phyloP scores from a whole-genome alignment of 1,140 invertebrate species.

The Pseudoatta argentina region DNA sequence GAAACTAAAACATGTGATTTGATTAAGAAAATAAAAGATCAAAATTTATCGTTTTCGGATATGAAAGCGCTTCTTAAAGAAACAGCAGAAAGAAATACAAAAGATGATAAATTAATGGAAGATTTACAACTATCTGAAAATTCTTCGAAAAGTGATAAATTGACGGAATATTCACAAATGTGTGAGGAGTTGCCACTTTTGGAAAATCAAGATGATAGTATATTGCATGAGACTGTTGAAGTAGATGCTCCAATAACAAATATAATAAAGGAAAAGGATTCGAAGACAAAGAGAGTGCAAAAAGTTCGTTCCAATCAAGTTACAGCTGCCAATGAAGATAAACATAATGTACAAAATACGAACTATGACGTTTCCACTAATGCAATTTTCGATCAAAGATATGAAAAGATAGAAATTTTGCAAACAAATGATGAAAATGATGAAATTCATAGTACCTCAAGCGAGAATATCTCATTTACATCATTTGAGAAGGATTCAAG shows the following conservation, averaged over 20 bases:
- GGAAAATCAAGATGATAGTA: neutral
- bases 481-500: neutral
- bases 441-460: neutral
- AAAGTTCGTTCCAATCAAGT: neutral
- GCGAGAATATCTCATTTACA: neutral
- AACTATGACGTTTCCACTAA: neutral
- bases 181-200: neutral
- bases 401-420: neutral
- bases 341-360: conserved; percentile 55
- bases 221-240: neutral
- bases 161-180: neutral
- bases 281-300: neutral
- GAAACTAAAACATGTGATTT: conserved; percentile 49
- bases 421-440: neutral
- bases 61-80: conserved; percentile 38
- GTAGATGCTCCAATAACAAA: neutral
- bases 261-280: neutral
- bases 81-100: neutral
- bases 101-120: neutral
- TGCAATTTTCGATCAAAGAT: neutral
- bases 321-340: conserved; percentile 37
- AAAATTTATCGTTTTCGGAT: conserved; percentile 25
- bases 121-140: conserved; percentile 3
- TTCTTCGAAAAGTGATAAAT: neutral
- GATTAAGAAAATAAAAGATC: conserved; percentile 50